These are phyloP conservation scores for Lytechinus variegatus DNA, from an alignment of 35 echinoderm and acorn worm genomes.

Conservation along the genomic window DNA sequence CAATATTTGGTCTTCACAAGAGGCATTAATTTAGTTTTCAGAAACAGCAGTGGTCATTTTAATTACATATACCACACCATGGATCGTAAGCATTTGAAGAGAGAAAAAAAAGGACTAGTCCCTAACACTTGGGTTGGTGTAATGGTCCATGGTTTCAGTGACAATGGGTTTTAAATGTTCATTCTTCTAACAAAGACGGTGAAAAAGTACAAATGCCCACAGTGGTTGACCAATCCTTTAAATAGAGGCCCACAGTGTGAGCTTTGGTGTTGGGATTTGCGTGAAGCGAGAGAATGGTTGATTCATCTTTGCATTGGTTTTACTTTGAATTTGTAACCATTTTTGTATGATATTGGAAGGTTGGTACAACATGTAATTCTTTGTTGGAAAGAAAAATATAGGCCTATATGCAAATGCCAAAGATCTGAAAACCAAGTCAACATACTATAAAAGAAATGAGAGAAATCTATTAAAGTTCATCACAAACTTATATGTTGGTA, in stretches of 20 bases:
- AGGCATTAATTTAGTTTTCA: neutral
- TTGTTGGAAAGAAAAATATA: too few species aligned
- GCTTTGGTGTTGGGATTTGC: neutral
- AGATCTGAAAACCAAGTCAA: neutral
- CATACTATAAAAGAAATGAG: neutral
- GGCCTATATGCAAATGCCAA: neutral
- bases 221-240: neutral
- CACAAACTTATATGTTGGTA: neutral
- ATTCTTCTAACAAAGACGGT: neutral
- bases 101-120: neutral
- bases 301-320: neutral
- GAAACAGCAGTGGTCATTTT: conserved; percentile 18
- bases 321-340: neutral
- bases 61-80: conserved; percentile 9
- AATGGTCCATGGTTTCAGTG: neutral
- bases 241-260: neutral
- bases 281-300: neutral
- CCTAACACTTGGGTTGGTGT: neutral
- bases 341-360: neutral
- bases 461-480: neutral
- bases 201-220: neutral
- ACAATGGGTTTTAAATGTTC: too few species aligned
- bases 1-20: neutral
- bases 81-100: neutral
- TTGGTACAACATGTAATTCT: too few species aligned